Percentiles rank a stretch among this genome's conserved stretches.
Evolutionary conservation across 2,888 invertebrate genomes (phyloP).

Genomic region (Meiosimyza decipiens): DNA sequence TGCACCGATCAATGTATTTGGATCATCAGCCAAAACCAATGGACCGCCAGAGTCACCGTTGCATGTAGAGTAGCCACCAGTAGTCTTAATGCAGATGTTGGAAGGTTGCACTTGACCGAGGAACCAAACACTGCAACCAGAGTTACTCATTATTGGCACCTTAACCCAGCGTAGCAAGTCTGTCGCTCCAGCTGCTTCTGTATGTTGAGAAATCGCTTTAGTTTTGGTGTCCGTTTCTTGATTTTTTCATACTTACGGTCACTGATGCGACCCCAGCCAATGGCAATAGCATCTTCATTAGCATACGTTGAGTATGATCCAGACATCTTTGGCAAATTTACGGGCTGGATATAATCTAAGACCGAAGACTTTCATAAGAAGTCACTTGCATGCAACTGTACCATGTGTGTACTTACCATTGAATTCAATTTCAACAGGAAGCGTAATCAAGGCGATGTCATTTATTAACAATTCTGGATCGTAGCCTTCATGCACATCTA

Average conservation of each 20-base stretch:
- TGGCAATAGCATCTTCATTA: slow-evolving; percentile 52
- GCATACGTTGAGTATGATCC: slow-evolving; percentile 45
- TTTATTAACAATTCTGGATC: slow-evolving; percentile 43
- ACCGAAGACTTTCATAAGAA: not conserved
- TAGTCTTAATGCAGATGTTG: slow-evolving; percentile 15
- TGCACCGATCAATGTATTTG: not conserved
- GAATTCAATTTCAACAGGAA: slow-evolving; percentile 40
- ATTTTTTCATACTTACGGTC: slow-evolving; percentile 48
- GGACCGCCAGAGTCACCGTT: slow-evolving; percentile 32
- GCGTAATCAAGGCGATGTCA: slow-evolving; percentile 52
- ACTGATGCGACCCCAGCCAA: slow-evolving; percentile 60
- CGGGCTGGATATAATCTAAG: slow-evolving; percentile 51
- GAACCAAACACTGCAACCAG: slow-evolving; percentile 44
- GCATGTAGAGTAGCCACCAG: slow-evolving; percentile 17
- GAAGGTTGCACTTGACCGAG: too few species aligned
- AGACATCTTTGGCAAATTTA: slow-evolving; percentile 50
- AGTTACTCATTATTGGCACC: slow-evolving; percentile 51
- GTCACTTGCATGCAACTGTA: not conserved
- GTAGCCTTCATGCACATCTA: slow-evolving; percentile 44
- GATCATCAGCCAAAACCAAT: slow-evolving; percentile 9
- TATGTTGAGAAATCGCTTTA: slow-evolving; percentile 17
- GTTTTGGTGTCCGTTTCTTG: not conserved
- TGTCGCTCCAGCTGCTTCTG: slow-evolving; percentile 48
- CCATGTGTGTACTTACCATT: slow-evolving; percentile 25
- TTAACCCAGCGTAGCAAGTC: slow-evolving; percentile 50